Conservation (phyloP, 2,888 invertebrate genomes). For the Pristionchus arcanus region DNA sequence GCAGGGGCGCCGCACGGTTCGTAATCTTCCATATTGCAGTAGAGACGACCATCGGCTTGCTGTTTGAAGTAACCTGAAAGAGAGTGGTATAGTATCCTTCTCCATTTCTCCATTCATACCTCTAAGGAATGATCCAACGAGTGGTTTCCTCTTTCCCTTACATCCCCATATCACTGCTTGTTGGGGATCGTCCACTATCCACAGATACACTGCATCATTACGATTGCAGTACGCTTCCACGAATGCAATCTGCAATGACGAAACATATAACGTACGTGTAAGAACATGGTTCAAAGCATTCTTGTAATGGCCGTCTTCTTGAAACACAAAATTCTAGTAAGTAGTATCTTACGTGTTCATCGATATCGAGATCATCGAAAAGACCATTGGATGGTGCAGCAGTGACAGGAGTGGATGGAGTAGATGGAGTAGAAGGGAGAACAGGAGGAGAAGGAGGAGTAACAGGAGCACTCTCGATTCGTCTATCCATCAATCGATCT, state of each 20-base stretch:
- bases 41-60: conserved; percentile 38
- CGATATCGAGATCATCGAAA: conserved; percentile 4
- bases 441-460: neutral
- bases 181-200: conserved; percentile 45
- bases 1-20: conserved; percentile 14
- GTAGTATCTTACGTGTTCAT: conserved; percentile 37
- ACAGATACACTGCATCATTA: conserved; percentile 27
- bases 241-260: conserved; percentile 25
- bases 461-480: neutral
- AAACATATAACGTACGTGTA: neutral
- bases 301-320: neutral
- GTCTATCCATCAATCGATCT: neutral
- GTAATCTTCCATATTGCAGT: conserved; percentile 25
- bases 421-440: neutral
- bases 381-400: neutral
- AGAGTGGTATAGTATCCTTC: neutral
- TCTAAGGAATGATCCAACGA: conserved; percentile 7
- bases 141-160: conserved; percentile 28
- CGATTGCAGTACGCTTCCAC: conserved; percentile 39
- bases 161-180: conserved; percentile 49
- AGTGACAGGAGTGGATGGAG: neutral
- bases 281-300: too few relatives aligned
- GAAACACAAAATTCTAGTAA: neutral
- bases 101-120: conserved; percentile 1
- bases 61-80: conserved; percentile 22